A percentile compares a stretch with the other conserved stretches of the same genome.
phyloP scores from a whole-genome alignment of 2,113 vertebrate species.

The Platanista minor region DNA sequence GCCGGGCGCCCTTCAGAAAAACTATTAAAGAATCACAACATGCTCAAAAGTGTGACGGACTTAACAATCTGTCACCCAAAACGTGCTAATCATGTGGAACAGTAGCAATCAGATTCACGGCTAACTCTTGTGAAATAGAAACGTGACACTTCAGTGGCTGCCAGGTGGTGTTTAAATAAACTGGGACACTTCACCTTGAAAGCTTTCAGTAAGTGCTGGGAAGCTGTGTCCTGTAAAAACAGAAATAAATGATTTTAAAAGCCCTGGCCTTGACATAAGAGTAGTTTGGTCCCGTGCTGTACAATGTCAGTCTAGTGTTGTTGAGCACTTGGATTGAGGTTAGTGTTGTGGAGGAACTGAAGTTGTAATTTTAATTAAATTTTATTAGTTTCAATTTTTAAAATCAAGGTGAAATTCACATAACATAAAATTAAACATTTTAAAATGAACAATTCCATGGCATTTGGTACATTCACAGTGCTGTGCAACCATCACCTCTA shows the following conservation, averaged over 20 bases:
- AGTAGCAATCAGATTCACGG: constrained; percentile 16
- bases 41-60: neutral
- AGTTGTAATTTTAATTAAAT: neutral
- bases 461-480: neutral
- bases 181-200: constrained; percentile 47
- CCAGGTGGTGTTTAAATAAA: constrained; percentile 45
- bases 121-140: constrained; percentile 11
- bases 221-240: neutral
- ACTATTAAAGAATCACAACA: neutral
- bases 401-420: neutral
- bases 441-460: neutral
- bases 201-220: neutral
- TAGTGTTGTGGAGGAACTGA: neutral
- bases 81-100: constrained; percentile 25
- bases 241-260: neutral
- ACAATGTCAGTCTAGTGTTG: neutral
- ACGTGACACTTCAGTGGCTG: constrained; percentile 10
- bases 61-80: neutral
- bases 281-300: neutral
- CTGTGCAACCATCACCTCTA: neutral
- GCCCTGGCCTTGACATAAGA: neutral
- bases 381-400: neutral
- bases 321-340: neutral
- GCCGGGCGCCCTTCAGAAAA: neutral
- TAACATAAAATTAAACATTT: neutral